Conservation (phyloP, 2,888 invertebrate genomes). For the Yponomeuta evonymella region DNA sequence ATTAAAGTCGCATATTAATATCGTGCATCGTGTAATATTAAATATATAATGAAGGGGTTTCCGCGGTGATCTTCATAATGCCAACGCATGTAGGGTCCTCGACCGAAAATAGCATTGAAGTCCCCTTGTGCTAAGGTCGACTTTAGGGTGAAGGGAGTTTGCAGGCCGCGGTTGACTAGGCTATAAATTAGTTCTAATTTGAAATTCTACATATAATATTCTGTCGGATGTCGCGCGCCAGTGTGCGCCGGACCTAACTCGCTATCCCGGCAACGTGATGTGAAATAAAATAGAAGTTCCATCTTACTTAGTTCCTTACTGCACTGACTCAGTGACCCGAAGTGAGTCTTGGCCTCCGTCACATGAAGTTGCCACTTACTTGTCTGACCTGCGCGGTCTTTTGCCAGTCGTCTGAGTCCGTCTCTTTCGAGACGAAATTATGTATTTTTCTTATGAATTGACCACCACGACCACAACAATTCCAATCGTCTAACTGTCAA, state of each 20-base stretch:
- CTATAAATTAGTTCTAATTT: conserved; percentile 2
- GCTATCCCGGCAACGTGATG: background rate
- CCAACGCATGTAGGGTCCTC: background rate
- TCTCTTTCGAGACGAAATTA: too few relatives aligned
- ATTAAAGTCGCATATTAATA: background rate
- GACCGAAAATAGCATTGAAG: background rate
- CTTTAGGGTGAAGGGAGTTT: background rate
- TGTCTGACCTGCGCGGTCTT: too few relatives aligned
- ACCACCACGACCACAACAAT: too few relatives aligned
- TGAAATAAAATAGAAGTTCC: background rate
- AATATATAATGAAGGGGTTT: background rate
- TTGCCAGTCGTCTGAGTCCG: too few relatives aligned
- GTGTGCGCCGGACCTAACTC: background rate
- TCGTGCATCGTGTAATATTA: background rate
- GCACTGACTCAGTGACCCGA: background rate
- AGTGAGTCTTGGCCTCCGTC: background rate
- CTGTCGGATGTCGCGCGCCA: background rate
- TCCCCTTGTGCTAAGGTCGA: background rate
- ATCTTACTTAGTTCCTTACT: background rate
- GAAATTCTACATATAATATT: conserved; percentile 2
- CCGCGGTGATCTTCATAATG: background rate
- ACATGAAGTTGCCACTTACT: too few relatives aligned
- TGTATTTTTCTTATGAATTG: too few relatives aligned
- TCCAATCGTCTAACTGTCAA: too few relatives aligned
- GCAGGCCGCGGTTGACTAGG: background rate